Percentiles rank a stretch among this genome's conserved stretches.
These are phyloP conservation scores for Cladorhizidae sp. DNA, from an alignment of 37 sponge, comb jelly and placozoan genomes.

Conservation along the genomic window DNA sequence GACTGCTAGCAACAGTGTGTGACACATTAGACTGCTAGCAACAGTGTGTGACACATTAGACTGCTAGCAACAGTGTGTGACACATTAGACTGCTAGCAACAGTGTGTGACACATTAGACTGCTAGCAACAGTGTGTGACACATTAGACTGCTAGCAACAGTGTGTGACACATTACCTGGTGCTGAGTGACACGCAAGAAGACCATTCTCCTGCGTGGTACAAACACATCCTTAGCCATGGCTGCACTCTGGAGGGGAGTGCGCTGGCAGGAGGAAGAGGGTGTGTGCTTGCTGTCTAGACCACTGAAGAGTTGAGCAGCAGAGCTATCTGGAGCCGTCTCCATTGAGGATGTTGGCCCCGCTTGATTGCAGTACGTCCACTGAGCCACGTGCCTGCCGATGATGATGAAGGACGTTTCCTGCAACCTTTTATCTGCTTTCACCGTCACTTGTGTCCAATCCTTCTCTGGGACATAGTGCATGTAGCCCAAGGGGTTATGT, in stretches of 20 bases:
- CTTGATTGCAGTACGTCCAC: slow-evolving; percentile 52
- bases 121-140: too few species aligned
- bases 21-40: too few species aligned
- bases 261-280: neutral
- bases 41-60: too few species aligned
- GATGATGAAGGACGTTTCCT: slow-evolving; percentile 13
- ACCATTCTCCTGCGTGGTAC: slow-evolving; percentile 66
- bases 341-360: too few species aligned
- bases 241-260: slow-evolving; percentile 32
- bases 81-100: too few species aligned
- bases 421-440: neutral
- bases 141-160: too few species aligned
- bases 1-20: too few species aligned
- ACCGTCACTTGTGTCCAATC: neutral
- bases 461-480: slow-evolving; percentile 17
- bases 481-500: neutral
- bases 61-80: too few species aligned
- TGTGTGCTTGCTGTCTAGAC: slow-evolving; percentile 53
- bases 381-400: slow-evolving; percentile 49
- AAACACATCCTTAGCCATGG: slow-evolving; percentile 31
- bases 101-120: too few species aligned
- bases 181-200: neutral
- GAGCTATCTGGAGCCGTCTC: neutral
- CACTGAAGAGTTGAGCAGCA: slow-evolving; percentile 40
- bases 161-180: slow-evolving; percentile 37